phyloP scores from a whole-genome alignment of 2,797 vertebrate genomes.

The Sebastes cheni region DNA sequence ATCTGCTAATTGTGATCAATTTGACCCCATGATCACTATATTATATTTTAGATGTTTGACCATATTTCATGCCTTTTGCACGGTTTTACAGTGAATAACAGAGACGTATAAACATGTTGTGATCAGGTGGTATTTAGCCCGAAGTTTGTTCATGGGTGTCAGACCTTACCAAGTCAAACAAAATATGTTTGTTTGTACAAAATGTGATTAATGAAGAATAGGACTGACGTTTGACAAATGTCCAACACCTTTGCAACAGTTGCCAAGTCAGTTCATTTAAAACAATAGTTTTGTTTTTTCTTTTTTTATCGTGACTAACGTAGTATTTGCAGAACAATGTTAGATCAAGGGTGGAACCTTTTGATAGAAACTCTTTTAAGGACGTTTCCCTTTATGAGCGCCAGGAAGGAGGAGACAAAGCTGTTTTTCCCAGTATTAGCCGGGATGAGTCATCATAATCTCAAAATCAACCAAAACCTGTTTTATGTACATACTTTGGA shows the following conservation, averaged over 20 bases:
- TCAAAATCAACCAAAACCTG: conserved; percentile 85
- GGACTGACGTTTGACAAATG: conserved; percentile 16
- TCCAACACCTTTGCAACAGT: conserved; percentile 26
- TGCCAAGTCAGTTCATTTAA: conserved; percentile 32
- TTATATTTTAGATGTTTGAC: not conserved
- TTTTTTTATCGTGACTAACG: conserved; percentile 39
- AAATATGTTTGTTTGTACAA: conserved; percentile 39
- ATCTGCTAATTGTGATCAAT: no score
- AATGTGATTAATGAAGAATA: conserved; percentile 34
- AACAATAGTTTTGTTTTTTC: conserved; percentile 9
- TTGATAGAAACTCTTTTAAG: conserved; percentile 69
- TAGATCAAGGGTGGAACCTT: conserved; percentile 63
- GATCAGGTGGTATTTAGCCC: not conserved
- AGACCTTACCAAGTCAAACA: not conserved
- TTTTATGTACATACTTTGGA: conserved; percentile 82
- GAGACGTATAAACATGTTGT: not conserved
- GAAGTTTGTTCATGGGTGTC: conserved; percentile 7
- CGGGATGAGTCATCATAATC: conserved; percentile 80
- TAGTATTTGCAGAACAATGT: conserved; percentile 64
- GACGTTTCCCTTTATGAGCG: conserved; percentile 69
- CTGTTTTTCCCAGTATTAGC: conserved; percentile 73
- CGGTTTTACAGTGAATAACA: not conserved
- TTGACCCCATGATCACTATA: no score
- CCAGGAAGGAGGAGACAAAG: conserved; percentile 74
- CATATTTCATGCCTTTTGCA: not conserved